Conservation (phyloP, 2,797 vertebrate species). For the Pangasius mekongensis region DNA sequence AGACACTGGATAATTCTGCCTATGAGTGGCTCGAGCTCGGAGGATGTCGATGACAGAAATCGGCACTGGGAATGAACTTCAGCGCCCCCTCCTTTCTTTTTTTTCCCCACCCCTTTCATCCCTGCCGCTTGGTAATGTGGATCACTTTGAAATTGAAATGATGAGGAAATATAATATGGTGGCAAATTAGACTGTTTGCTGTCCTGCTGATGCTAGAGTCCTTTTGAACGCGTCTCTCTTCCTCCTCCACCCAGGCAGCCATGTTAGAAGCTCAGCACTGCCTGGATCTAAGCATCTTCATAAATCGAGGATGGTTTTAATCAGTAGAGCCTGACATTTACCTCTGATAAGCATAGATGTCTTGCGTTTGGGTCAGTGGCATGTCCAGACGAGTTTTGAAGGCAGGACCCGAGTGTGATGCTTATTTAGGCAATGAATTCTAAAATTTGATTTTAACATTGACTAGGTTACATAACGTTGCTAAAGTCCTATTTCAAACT, state of each 20-base stretch:
- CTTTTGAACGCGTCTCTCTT: constrained; percentile 68
- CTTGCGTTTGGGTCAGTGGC: not conserved
- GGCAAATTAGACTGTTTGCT: constrained; percentile 75
- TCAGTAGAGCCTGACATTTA: not conserved
- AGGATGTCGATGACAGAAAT: constrained; percentile 45
- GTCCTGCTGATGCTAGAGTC: constrained; percentile 63
- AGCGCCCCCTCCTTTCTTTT: not conserved
- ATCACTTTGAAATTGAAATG: constrained; percentile 81
- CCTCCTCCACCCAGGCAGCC: not conserved
- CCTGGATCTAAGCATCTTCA: not conserved
- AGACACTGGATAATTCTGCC: constrained; percentile 52
- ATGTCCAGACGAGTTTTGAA: not conserved
- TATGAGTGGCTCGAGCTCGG: constrained; percentile 33
- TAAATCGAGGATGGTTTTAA: constrained; percentile 1
- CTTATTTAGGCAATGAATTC: not conserved
- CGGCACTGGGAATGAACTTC: constrained; percentile 28
- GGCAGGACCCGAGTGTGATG: not conserved
- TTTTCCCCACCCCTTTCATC: constrained; percentile 48
- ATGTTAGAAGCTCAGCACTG: not conserved
- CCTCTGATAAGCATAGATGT: not conserved
- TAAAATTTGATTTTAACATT: not conserved
- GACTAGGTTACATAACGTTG: not conserved
- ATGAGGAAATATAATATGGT: constrained; percentile 76
- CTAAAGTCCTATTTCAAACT: not conserved
- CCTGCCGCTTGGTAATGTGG: constrained; percentile 71